Evolutionary conservation across 2,888 invertebrate genomes (phyloP).

Genomic region (Stenoptilia bipunctidactyla): DNA sequence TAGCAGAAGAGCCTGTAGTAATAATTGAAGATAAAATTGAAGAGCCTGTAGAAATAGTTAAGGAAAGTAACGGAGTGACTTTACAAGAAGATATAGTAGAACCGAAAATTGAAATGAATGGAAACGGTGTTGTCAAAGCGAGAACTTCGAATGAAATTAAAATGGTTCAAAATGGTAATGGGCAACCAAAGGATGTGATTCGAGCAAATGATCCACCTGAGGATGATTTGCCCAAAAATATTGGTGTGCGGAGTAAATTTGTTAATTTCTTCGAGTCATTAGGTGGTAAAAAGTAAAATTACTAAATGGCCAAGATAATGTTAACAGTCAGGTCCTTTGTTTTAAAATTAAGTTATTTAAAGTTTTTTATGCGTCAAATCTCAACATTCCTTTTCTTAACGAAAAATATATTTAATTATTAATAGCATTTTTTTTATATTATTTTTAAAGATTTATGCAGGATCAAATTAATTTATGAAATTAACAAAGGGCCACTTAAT

Average conservation of each 20-base stretch:
- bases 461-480: too few relatives aligned
- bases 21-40: conserved; percentile 11
- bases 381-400: too few relatives aligned
- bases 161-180: conserved; percentile 43
- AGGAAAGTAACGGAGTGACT: conserved; percentile 11
- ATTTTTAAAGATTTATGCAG: too few relatives aligned
- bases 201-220: conserved; percentile 60
- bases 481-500: too few relatives aligned
- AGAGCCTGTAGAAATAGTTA: conserved; percentile 5
- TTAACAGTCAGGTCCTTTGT: not conserved
- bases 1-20: conserved; percentile 8
- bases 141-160: conserved; percentile 57
- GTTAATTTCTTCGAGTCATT: conserved; percentile 64
- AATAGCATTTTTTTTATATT: too few relatives aligned
- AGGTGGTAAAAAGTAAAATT: conserved; percentile 49
- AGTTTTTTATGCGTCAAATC: too few relatives aligned
- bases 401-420: too few relatives aligned
- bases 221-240: conserved; percentile 59
- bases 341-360: too few relatives aligned
- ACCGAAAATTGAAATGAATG: conserved; percentile 22
- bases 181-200: conserved; percentile 49
- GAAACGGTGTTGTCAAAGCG: conserved; percentile 22
- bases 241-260: conserved; percentile 61
- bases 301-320: not conserved
- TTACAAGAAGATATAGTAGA: conserved; percentile 4